These are phyloP conservation scores for Tridacna gigas DNA, from an alignment of 2,888 invertebrate genomes.

Conservation along the genomic window DNA sequence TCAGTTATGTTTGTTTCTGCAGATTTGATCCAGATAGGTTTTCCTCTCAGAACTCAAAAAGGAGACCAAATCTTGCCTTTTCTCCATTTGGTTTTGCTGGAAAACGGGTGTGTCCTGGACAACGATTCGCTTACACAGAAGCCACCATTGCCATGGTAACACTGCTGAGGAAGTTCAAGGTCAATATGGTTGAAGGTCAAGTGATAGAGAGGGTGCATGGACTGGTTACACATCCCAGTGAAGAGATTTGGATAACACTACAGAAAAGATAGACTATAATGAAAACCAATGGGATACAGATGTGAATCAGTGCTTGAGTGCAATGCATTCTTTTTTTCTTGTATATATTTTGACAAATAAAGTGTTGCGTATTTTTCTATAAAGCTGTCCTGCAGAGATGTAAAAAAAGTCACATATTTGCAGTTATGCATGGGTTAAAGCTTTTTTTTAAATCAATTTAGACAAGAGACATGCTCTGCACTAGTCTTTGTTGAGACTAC, in stretches of 20 bases:
- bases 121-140: constrained; percentile 79
- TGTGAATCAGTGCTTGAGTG: too few relatives aligned
- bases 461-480: too few relatives aligned
- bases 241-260: constrained; percentile 84
- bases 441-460: too few relatives aligned
- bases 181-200: constrained; percentile 82
- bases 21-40: constrained; percentile 84
- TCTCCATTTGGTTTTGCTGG: constrained; percentile 85
- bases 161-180: constrained; percentile 78
- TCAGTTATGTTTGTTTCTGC: not conserved
- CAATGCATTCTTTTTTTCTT: too few relatives aligned
- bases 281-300: too few relatives aligned
- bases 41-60: constrained; percentile 71
- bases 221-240: constrained; percentile 83
- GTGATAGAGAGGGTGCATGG: constrained; percentile 81
- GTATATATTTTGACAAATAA: too few relatives aligned
- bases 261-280: constrained; percentile 63
- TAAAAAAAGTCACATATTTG: too few relatives aligned
- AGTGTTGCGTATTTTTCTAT: too few relatives aligned
- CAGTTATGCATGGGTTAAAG: too few relatives aligned
- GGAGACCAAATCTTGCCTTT: constrained; percentile 76
- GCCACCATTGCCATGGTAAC: constrained; percentile 74
- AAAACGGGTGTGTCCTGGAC: constrained; percentile 80
- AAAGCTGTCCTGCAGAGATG: too few relatives aligned
- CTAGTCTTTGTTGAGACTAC: too few relatives aligned